phyloP scores from a whole-genome alignment of 2,888 invertebrate species.

The Callyntrura guangdongensis region DNA sequence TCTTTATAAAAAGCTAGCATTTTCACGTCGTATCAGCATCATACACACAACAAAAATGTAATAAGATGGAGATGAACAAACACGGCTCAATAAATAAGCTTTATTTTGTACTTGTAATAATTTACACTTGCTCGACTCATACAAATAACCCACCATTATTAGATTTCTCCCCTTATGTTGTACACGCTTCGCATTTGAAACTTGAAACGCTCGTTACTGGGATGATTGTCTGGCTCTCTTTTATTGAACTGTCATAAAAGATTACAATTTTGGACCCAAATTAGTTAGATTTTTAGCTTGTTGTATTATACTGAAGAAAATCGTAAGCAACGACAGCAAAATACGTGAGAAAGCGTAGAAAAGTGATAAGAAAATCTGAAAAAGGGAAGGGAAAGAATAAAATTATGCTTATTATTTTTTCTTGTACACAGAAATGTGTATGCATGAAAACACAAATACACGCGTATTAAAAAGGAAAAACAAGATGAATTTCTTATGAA shows the following conservation, averaged over 20 bases:
- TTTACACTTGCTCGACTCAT: background rate
- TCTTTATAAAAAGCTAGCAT: background rate
- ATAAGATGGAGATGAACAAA: conserved; percentile 6
- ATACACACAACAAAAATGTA: conserved; percentile 1
- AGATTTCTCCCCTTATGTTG: background rate
- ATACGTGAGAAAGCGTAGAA: background rate
- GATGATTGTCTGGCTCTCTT: conserved; percentile 19
- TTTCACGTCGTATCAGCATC: background rate
- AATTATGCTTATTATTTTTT: background rate
- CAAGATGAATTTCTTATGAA: too few relatives aligned
- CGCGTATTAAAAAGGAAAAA: background rate
- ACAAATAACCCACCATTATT: background rate
- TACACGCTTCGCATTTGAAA: background rate
- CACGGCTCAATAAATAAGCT: conserved; percentile 44
- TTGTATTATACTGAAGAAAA: background rate
- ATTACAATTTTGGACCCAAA: background rate
- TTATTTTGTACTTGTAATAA: conserved; percentile 7
- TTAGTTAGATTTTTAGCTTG: too few relatives aligned
- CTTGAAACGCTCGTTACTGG: background rate
- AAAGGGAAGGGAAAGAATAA: background rate
- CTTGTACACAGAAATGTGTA: background rate
- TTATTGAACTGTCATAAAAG: background rate
- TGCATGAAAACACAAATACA: background rate
- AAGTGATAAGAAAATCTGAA: background rate
- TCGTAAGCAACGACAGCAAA: too few relatives aligned